Conservation (phyloP, 2,888 invertebrate genomes). For the Andrena bicolor region DNA sequence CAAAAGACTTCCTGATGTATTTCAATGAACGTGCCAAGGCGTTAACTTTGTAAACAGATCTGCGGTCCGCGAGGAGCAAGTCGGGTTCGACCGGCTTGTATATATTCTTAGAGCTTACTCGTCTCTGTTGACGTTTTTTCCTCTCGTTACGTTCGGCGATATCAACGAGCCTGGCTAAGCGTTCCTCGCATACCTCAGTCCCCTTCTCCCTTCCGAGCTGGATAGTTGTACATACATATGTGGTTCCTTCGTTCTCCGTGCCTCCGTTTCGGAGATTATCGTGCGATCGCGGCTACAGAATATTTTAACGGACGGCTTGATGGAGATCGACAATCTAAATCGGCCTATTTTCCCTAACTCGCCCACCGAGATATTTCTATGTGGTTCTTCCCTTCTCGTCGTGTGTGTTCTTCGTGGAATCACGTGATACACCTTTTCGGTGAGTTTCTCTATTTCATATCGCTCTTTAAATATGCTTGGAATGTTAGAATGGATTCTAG, state of each 20-base stretch:
- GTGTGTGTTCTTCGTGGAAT: background rate
- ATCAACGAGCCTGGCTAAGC: slow-evolving; percentile 18
- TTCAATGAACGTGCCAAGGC: slow-evolving; percentile 2
- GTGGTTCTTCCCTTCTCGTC: background rate
- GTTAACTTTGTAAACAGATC: slow-evolving; percentile 15
- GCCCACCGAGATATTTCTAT: slow-evolving; percentile 10
- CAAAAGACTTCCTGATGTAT: background rate
- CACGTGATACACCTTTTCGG: slow-evolving; percentile 16
- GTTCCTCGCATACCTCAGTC: slow-evolving; percentile 9
- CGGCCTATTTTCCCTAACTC: slow-evolving; percentile 40
- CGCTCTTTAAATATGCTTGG: background rate
- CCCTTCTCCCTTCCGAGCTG: slow-evolving; percentile 5
- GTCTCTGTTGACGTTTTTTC: slow-evolving; percentile 47
- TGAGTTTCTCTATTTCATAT: slow-evolving; percentile 23
- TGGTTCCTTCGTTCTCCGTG: slow-evolving; percentile 16
- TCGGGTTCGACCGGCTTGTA: slow-evolving; percentile 5
- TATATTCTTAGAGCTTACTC: slow-evolving; percentile 35
- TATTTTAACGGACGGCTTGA: slow-evolving; percentile 46
- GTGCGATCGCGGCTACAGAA: slow-evolving; percentile 43
- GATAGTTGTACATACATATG: slow-evolving; percentile 8
- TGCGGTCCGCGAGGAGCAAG: background rate
- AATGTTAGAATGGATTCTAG: slow-evolving; percentile 12
- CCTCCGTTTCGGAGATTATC: slow-evolving; percentile 50
- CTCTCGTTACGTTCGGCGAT: slow-evolving; percentile 38
- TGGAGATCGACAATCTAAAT: slow-evolving; percentile 23